These are phyloP conservation scores for Neria commutata DNA, from an alignment of 2,888 invertebrate genomes.

Conservation along the genomic window DNA sequence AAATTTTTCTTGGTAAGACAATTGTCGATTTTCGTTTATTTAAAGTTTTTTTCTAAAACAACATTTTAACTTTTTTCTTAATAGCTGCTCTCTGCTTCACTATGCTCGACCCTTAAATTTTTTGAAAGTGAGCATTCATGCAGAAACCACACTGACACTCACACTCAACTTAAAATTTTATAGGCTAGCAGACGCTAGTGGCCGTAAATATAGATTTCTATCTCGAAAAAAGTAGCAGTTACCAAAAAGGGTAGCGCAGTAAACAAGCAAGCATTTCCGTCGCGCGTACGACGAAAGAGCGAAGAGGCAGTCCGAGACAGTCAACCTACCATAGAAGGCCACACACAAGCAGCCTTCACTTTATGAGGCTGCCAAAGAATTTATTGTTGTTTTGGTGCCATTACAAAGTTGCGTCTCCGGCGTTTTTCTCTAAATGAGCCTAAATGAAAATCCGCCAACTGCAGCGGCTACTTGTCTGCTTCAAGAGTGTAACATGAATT, in stretches of 20 bases:
- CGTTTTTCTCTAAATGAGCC: background rate
- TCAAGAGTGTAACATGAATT: background rate
- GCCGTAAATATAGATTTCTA: slow-evolving; percentile 8
- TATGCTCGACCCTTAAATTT: no score
- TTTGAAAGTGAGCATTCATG: no score
- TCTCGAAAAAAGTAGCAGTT: background rate
- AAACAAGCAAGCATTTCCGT: background rate
- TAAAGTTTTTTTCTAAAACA: background rate
- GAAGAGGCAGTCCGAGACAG: no score
- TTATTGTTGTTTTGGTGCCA: no score
- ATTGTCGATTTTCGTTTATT: no score
- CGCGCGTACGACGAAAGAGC: background rate
- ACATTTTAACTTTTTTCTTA: no score
- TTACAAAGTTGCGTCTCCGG: background rate
- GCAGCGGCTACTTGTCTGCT: no score
- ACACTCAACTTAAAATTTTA: no score
- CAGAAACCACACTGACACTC: no score
- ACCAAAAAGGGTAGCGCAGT: background rate
- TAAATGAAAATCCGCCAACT: background rate
- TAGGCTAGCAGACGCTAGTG: background rate
- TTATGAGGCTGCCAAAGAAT: background rate
- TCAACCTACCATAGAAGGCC: slow-evolving; percentile 8
- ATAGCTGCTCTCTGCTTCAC: no score
- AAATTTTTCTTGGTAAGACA: no score
- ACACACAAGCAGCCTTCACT: slow-evolving; percentile 4